Evolutionary conservation across 2,888 invertebrate genomes (phyloP).

Genomic region (Drosophila austrosaltans): DNA sequence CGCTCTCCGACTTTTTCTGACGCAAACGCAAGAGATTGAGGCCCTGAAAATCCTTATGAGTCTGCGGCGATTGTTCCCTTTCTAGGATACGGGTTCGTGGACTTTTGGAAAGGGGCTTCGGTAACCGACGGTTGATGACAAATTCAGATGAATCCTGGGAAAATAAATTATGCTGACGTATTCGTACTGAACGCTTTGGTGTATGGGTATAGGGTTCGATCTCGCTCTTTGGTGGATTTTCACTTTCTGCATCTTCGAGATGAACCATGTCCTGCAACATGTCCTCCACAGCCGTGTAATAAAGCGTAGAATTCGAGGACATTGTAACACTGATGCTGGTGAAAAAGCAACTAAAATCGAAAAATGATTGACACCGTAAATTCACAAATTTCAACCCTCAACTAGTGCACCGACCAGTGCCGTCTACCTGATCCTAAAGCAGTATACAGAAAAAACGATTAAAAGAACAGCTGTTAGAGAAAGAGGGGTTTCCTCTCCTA

Average conservation of each 20-base stretch:
- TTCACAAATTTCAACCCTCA: slow-evolving; percentile 55
- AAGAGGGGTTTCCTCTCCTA: slow-evolving; percentile 38
- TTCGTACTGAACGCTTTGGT: slow-evolving; percentile 47
- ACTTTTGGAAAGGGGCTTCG: background rate
- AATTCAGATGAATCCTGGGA: slow-evolving; percentile 42
- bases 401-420: slow-evolving; percentile 34
- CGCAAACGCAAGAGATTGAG: background rate
- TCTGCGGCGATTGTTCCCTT: background rate
- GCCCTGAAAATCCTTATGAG: background rate
- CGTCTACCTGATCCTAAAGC: slow-evolving; percentile 55
- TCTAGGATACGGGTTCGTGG: background rate
- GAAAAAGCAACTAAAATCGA: slow-evolving; percentile 31
- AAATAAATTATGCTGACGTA: slow-evolving; percentile 60
- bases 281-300: slow-evolving; percentile 58
- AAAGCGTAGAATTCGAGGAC: slow-evolving; percentile 61
- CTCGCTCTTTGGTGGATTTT: background rate
- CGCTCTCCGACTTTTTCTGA: background rate
- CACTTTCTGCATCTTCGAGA: slow-evolving; percentile 22
- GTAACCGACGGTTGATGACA: slow-evolving; percentile 50
- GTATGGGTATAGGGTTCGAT: slow-evolving; percentile 37
- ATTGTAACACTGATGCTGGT: slow-evolving; percentile 48
- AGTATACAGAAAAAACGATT: slow-evolving; percentile 31
- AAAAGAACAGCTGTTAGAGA: slow-evolving; percentile 4
- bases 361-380: slow-evolving; percentile 52
- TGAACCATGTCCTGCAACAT: slow-evolving; percentile 55